These are phyloP conservation scores for Drosophila aff. DNA, from an alignment of 1,140 invertebrate genomes.

Conservation along the genomic window DNA sequence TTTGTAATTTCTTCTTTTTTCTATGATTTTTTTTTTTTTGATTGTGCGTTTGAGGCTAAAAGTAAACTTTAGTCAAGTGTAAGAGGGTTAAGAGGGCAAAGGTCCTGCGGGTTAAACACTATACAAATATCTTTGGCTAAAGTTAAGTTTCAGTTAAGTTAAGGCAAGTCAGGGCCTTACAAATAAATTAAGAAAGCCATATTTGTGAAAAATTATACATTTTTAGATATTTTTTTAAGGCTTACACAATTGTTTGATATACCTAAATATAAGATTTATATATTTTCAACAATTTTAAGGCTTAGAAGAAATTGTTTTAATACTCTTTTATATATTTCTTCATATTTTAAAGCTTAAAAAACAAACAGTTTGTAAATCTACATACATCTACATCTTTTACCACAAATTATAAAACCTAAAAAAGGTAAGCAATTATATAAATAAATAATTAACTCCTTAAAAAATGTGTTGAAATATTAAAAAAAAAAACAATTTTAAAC, in stretches of 20 bases:
- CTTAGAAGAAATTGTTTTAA: neutral
- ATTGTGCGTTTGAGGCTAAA: slow-evolving; percentile 19
- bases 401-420: too few species aligned
- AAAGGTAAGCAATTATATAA: too few species aligned
- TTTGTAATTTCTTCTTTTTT: neutral
- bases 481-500: too few species aligned
- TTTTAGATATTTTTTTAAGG: neutral
- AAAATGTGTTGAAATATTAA: too few species aligned
- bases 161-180: neutral
- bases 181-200: neutral
- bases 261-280: too few species aligned
- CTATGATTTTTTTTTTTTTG: neutral
- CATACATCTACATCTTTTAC: too few species aligned
- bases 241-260: too few species aligned
- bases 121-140: neutral
- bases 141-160: neutral
- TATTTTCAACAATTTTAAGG: too few species aligned
- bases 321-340: too few species aligned
- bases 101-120: neutral
- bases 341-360: too few species aligned
- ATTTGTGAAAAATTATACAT: neutral
- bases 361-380: too few species aligned
- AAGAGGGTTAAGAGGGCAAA: neutral
- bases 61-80: slow-evolving; percentile 15
- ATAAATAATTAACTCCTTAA: too few species aligned